Base-by-base conservation (phyloP, 1,140 invertebrate species). In the Sycophila sp. region DNA sequence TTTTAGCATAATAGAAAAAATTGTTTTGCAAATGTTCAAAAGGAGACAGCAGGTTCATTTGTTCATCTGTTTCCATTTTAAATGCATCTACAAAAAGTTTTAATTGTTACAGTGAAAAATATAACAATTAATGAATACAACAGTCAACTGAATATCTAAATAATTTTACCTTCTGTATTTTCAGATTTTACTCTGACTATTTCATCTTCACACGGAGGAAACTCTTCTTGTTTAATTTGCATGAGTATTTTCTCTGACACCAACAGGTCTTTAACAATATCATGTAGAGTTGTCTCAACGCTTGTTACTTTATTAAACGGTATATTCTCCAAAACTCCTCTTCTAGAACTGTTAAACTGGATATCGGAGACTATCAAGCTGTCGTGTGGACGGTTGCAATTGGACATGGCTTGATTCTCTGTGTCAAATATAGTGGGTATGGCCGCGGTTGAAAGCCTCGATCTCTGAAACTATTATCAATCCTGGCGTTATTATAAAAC, bases 381-480 rank as follows among this genome's bases (percentile, higher is more conserved):
- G 11, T 4, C n/a, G 38, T 8, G 3, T 45, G n/a, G 19, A 45
- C 8, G 17, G 15, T 45, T 8, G 3, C 30, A 56, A 17, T 17
- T 15, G 13, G 28, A 34, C 34, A n/a, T 40, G 34, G 28, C n/a
- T 36, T 13, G 32, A 59, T 59, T 38, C 2, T 55, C 30, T 17
- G 51, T 45, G 19, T 45, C 10, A 70, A 70, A 70, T 56, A 70
- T 56, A 5, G 59, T 70, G 26, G 68, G 68, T 56, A 70, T 19
- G 28, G 68, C 68, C 30, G 56, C 38, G 17, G 24, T 17, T 36
- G 45, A 1, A 22, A 70, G 55, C 4, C 60, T 34, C 22, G 28
- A 42, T 38, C 60, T 36, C 59, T 63, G 34, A 3, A 70, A 64
- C n/a, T n/a, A 51, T 11, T 49, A 49, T 51, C 38, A 38, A 26